These are phyloP conservation scores for Conistra vaccinii DNA, from an alignment of 2,888 invertebrate species.

Conservation along the genomic window DNA sequence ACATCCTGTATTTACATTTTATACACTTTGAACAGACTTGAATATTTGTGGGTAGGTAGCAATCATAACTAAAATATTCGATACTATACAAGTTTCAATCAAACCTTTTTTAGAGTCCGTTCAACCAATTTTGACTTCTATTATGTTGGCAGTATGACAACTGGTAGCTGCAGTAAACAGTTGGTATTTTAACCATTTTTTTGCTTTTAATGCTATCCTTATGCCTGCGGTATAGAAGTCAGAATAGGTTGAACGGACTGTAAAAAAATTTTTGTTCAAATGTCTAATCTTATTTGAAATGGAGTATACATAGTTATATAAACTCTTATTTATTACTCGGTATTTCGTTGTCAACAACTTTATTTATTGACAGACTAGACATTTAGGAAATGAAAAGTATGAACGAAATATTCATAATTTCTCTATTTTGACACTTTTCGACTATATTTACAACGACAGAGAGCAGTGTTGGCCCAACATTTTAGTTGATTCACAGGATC, in stretches of 20 bases:
- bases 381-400: slow-evolving; percentile 54
- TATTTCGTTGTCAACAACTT: slow-evolving; percentile 28
- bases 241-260: no score
- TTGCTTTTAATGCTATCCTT: no score
- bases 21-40: background rate
- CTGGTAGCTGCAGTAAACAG: no score
- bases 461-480: no score
- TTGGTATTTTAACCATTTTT: no score
- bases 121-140: no score
- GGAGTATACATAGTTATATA: background rate
- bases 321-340: slow-evolving; percentile 19
- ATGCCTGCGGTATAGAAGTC: no score
- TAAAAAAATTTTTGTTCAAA: no score
- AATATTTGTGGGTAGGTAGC: background rate
- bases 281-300: no score
- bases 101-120: no score
- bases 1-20: background rate
- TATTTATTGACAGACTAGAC: slow-evolving; percentile 44
- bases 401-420: slow-evolving; percentile 26
- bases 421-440: slow-evolving; percentile 19
- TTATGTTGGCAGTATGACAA: no score
- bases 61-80: slow-evolving; percentile 14
- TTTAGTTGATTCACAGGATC: no score
- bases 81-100: slow-evolving; percentile 1
- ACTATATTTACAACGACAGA: background rate